A percentile compares a stretch with the other conserved stretches of the same genome.
Evolutionary conservation across 2,888 invertebrate genomes (phyloP).

Genomic region (Callyntrura guangdongensis): DNA sequence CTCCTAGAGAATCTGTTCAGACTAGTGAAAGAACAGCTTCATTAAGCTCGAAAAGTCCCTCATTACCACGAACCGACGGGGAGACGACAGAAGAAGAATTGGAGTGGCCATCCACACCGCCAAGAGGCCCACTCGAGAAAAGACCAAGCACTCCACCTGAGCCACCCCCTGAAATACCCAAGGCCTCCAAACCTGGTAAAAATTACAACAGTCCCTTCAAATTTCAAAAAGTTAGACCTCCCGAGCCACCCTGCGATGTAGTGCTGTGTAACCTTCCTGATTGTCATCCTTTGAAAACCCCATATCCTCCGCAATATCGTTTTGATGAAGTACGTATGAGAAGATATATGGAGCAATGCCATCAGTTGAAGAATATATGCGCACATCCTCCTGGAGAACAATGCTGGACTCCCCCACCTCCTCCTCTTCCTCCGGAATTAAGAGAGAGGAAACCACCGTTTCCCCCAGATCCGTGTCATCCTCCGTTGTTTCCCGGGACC

Average conservation of each 20-base stretch:
- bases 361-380: constrained; percentile 59
- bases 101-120: constrained; percentile 39
- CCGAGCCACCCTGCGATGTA: constrained; percentile 32
- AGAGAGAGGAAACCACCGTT: constrained; percentile 31
- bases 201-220: constrained; percentile 54
- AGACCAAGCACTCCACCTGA: background rate
- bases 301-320: constrained; percentile 69
- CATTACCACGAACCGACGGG: constrained; percentile 10
- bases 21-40: constrained; percentile 12
- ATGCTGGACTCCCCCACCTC: constrained; percentile 64
- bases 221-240: constrained; percentile 47
- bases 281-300: constrained; percentile 65
- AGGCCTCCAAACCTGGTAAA: constrained; percentile 7
- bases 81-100: constrained; percentile 58
- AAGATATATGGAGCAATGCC: constrained; percentile 63
- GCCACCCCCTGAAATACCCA: background rate
- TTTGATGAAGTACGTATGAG: constrained; percentile 58
- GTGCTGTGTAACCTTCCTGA: constrained; percentile 41
- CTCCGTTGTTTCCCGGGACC: constrained; percentile 45
- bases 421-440: constrained; percentile 57
- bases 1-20: background rate
- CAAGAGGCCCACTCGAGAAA: constrained; percentile 58
- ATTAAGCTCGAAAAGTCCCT: background rate
- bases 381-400: constrained; percentile 55
- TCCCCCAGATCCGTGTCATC: constrained; percentile 59